These are phyloP conservation scores for Eleginops maclovinus DNA, from an alignment of 2,113 vertebrate species.

Conservation along the genomic window DNA sequence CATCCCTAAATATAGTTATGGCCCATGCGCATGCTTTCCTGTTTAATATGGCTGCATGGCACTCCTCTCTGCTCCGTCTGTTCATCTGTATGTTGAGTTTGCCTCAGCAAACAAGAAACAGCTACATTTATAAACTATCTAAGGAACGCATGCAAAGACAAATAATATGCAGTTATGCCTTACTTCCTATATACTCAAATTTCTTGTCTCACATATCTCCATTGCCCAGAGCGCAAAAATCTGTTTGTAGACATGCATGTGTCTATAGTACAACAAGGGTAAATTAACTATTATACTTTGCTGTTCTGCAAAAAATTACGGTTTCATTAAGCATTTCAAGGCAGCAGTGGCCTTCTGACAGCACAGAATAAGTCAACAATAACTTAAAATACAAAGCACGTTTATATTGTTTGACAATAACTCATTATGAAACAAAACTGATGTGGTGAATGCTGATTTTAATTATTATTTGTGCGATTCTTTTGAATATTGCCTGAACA, in stretches of 20 bases:
- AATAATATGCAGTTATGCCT: slow-evolving; percentile 37
- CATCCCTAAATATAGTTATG: not conserved
- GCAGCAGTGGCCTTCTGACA: slow-evolving; percentile 8
- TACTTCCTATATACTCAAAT: slow-evolving; percentile 62
- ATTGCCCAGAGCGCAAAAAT: slow-evolving; percentile 14
- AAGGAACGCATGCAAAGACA: slow-evolving; percentile 59
- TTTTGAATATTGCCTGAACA: not conserved
- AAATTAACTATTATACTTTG: slow-evolving; percentile 1
- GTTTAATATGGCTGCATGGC: slow-evolving; percentile 3
- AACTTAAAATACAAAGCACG: slow-evolving; percentile 22
- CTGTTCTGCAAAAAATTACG: slow-evolving; percentile 13
- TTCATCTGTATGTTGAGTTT: slow-evolving; percentile 57
- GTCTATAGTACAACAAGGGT: slow-evolving; percentile 14
- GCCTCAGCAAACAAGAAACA: slow-evolving; percentile 77
- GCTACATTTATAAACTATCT: slow-evolving; percentile 66
- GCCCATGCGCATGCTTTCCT: not conserved
- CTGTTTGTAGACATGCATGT: slow-evolving; percentile 44
- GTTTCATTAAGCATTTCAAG: not conserved
- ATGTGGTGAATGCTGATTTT: slow-evolving; percentile 1
- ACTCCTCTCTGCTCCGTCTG: not conserved
- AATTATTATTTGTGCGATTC: slow-evolving; percentile 38
- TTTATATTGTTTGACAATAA: too few species aligned
- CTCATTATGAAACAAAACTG: slow-evolving; percentile 23
- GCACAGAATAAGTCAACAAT: not conserved
- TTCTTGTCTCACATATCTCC: slow-evolving; percentile 50